phyloP scores from a whole-genome alignment of 2,888 invertebrate species.

The Agrilus cyanescens region DNA sequence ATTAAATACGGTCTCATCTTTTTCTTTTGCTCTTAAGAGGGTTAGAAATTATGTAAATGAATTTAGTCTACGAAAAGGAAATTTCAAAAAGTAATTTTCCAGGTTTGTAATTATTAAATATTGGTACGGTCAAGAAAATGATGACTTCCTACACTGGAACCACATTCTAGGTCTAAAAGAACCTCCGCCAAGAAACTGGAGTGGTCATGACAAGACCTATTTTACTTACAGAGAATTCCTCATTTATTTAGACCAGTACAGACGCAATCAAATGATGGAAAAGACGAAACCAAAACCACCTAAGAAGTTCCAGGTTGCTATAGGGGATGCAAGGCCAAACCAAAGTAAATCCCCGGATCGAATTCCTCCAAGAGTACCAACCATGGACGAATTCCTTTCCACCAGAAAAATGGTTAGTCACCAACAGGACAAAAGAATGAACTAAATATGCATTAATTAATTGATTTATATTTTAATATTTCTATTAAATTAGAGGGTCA shows the following conservation, averaged over 20 bases:
- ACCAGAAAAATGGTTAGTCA: constrained; percentile 32
- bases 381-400: constrained; percentile 43
- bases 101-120: constrained; percentile 69
- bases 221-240: constrained; percentile 59
- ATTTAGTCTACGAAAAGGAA: background rate
- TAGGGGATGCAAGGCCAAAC: constrained; percentile 35
- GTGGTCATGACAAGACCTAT: constrained; percentile 52
- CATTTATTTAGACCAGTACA: constrained; percentile 52
- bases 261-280: constrained; percentile 37
- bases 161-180: constrained; percentile 54
- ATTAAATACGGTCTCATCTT: too few species aligned
- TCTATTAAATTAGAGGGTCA: background rate
- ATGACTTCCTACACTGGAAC: constrained; percentile 62
- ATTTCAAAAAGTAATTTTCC: constrained; percentile 6
- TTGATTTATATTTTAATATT: too few species aligned
- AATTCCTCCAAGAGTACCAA: constrained; percentile 35
- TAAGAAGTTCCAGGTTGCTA: constrained; percentile 23
- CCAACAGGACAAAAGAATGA: constrained; percentile 15
- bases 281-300: constrained; percentile 29
- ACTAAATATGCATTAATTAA: background rate
- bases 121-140: constrained; percentile 60
- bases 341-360: constrained; percentile 32
- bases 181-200: constrained; percentile 67
- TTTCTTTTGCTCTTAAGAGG: background rate
- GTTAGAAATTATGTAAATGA: background rate